Percentiles rank a stretch among this genome's conserved stretches.
phyloP scores from a whole-genome alignment of 2,888 invertebrate species.

The Agrilus biguttatus region DNA sequence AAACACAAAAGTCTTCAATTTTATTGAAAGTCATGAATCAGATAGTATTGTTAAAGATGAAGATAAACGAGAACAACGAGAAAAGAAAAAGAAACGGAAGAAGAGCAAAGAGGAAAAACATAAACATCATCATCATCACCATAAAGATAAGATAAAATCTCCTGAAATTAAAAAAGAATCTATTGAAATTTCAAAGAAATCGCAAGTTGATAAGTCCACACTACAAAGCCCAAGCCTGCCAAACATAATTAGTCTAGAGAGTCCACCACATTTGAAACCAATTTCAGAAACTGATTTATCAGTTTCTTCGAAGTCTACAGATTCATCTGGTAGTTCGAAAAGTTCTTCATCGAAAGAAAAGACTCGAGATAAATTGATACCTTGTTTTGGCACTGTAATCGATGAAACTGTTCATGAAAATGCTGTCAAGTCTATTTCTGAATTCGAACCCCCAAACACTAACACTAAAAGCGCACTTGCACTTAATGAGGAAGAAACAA shows the following conservation, averaged over 20 bases:
- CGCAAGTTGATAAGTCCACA: constrained; percentile 7
- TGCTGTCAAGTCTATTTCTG: constrained; percentile 67
- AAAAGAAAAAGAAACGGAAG: constrained; percentile 75
- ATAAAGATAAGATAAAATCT: constrained; percentile 30
- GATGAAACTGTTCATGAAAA: constrained; percentile 63
- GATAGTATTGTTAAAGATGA: constrained; percentile 30
- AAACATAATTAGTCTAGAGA: constrained; percentile 42
- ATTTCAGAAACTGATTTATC: constrained; percentile 16
- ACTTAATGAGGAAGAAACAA: constrained; percentile 20
- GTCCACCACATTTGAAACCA: constrained; percentile 37
- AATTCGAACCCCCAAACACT: constrained; percentile 29
- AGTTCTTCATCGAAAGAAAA: constrained; percentile 26
- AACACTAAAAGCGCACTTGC: constrained; percentile 14
- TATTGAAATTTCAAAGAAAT: constrained; percentile 4
- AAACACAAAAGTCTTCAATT: constrained; percentile 42
- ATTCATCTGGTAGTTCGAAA: constrained; percentile 37
- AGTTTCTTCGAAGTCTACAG: constrained; percentile 21
- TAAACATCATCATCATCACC: constrained; percentile 50
- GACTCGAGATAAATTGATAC: constrained; percentile 42
- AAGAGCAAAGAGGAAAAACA: constrained; percentile 66
- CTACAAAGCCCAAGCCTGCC: constrained; percentile 43
- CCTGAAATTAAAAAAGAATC: constrained; percentile 22
- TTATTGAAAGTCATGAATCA: constrained; percentile 42
- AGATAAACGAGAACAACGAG: constrained; percentile 42
- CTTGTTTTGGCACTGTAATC: constrained; percentile 49